phyloP scores from a whole-genome alignment of 2,113 vertebrate species.

The Hipposideros armiger region DNA sequence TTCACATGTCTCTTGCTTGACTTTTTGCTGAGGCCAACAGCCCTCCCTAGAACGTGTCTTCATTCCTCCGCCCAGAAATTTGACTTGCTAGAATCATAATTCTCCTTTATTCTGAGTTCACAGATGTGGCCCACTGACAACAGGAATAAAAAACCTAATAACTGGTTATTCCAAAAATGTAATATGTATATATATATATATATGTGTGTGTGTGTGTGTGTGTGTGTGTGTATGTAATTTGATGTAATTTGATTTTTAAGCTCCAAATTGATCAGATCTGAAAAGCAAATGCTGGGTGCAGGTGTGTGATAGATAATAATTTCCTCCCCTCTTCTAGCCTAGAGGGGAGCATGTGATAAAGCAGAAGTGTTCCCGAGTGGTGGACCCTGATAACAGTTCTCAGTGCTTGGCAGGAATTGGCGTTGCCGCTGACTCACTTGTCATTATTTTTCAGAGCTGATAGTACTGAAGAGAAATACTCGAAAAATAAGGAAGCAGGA shows the following conservation, averaged over 20 bases:
- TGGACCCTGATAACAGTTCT: background rate
- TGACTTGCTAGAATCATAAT: background rate
- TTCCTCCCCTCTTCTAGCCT: background rate
- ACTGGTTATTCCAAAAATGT: background rate
- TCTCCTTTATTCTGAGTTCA: constrained; percentile 44
- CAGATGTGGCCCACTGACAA: background rate
- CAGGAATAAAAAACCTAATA: constrained; percentile 51
- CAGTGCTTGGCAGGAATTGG: background rate
- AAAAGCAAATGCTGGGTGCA: background rate
- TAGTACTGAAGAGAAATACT: background rate
- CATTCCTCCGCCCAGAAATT: background rate
- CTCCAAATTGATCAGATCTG: constrained; percentile 9
- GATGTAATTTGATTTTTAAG: background rate
- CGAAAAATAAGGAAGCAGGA: background rate
- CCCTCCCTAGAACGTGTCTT: background rate
- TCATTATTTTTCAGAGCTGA: constrained; percentile 61
- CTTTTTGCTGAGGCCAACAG: background rate
- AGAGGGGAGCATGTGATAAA: background rate
- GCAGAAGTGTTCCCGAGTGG: background rate
- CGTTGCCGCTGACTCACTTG: background rate
- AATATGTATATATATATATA: background rate
- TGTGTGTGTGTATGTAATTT: too few species aligned
- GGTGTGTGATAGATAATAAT: background rate
- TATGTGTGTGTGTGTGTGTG: too few species aligned
- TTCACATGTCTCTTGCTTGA: background rate